Evolutionary conservation across 2,888 invertebrate species (phyloP), one percentile per base, ranked within the genome.

Genomic region (Erannis defoliaria): DNA sequence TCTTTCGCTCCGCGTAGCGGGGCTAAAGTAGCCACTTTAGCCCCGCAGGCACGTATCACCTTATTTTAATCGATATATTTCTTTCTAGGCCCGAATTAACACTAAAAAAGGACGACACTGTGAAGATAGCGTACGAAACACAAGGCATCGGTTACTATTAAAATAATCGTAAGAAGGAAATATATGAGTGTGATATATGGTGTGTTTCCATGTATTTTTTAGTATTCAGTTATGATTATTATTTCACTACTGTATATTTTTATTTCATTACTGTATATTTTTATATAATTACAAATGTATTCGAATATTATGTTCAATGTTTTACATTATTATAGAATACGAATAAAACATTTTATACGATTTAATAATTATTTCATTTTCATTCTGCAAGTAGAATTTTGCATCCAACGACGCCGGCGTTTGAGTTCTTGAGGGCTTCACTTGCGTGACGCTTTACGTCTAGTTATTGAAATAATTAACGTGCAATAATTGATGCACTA

Each of bases 41-140:
- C n/a, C n/a, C n/a, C n/a, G n/a, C n/a, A n/a, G n/a, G n/a, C n/a
- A 26, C 1, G 8, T 26, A 26, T 5, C 5, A 26, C 26, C 8
- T 26, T 4, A 21, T n/a, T 5, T 37, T 18, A 33, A 12, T 6
- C 18, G 31, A 48, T 23, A 49, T 58, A 37, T 66, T 71, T 18
- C 69, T 88, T 84, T 45, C 71, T 8, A 92, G 92, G 72, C 89
- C 91, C 1, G 90, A 91, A 63, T 71, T 92, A 63, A 72, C 78
- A 6, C 62, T 90, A 78, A 91, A 90, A 74, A 91, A 92, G 68
- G 89, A 90, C 60, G 90, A 91, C 33, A 6, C 14, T 2, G 88
- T 84, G 42, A 89, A 90, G 74, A 75, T 90, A 16, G 46, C 61
- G 6, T 91, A 90, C 66, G 90, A 89, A 62, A 65, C 84, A 61